Base-by-base conservation (phyloP, 2,113 vertebrate species). In the Syrmaticus mikado region DNA sequence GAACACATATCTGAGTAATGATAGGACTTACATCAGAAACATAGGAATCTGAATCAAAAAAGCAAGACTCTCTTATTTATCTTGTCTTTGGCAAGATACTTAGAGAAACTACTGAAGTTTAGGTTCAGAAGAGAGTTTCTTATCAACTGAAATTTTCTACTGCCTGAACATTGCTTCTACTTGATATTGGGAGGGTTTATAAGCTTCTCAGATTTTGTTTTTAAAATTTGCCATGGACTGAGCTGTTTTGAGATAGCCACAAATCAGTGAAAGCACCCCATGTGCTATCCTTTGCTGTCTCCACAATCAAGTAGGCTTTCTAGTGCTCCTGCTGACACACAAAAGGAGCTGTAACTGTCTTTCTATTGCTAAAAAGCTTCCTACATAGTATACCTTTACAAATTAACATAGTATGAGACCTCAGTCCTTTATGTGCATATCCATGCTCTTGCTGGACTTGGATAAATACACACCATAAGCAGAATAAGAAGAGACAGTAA, bases 251-350 rank as follows among this genome's bases (percentile, higher is more conserved):
- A 2, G 1, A 50, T 87, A 72, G 8, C 8, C 8, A 76, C 21
- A 24, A 84, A 6, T 1, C 5, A 40, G 5, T 40, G 2, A 28
- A 9, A 48, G 4, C 4, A 0, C 2, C 38, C 6, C 1, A 2
- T 4, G 2, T 43, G 9, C 28, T 86, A 10, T 12, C 10, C 8
- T 68, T 61, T 11, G 28, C 6, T 57, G 14, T 30, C 2, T 66
- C 8, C 6, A 2, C 1, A 1, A 18, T 5, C 5, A 70, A 38
- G 2, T 3, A 58, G 13, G 10, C 1, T 73, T 82, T 65, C 34
- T 71, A 52, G 30, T 61, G 15, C 2, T 80, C 10, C 4, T 3
- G 19, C 1, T 55, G 18, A 76, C 6, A 76, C 66, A 1, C 58
- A 11, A 72, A 64, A 13, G 20, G 1, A 43, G 6, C 1, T 55